Conservation (phyloP, 1,140 invertebrate genomes). For the Trichonephila inaurata region DNA sequence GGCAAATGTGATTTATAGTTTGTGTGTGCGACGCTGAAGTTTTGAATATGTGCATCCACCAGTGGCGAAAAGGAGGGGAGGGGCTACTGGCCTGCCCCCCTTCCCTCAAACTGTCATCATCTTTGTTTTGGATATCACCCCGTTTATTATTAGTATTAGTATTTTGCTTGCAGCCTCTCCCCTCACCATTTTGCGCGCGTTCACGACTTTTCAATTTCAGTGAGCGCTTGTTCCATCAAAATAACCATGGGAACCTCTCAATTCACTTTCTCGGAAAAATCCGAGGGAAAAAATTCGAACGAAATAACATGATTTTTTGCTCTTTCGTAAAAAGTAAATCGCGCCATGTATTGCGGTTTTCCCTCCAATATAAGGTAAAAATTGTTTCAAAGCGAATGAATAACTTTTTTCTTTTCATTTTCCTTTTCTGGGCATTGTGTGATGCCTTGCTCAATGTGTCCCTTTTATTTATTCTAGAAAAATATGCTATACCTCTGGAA, state of each 20-base stretch:
- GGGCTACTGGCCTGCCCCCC: constrained; percentile 59
- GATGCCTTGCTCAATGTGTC: too few relatives aligned
- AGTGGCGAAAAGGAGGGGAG: constrained; percentile 67
- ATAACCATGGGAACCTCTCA: not conserved
- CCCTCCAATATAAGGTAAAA: too few relatives aligned
- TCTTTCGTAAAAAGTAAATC: not conserved
- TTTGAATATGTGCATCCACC: constrained; percentile 74
- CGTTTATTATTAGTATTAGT: constrained; percentile 46
- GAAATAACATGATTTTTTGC: not conserved
- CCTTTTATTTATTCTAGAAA: too few relatives aligned
- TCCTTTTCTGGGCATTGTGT: too few relatives aligned
- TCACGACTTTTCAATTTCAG: not conserved
- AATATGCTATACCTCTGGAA: too few relatives aligned
- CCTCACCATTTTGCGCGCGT: not conserved
- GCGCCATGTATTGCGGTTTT: too few relatives aligned
- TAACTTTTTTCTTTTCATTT: too few relatives aligned
- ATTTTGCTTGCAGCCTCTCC: not conserved
- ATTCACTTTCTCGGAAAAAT: not conserved
- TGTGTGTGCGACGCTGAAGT: constrained; percentile 71
- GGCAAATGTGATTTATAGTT: constrained; percentile 75
- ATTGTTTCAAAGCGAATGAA: too few relatives aligned
- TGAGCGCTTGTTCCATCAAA: not conserved
- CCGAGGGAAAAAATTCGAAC: not conserved
- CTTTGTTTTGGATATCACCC: constrained; percentile 56
- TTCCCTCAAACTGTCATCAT: constrained; percentile 61